Evolutionary conservation across 2,113 vertebrate species (phyloP).

Genomic region (Barbus barbus): DNA sequence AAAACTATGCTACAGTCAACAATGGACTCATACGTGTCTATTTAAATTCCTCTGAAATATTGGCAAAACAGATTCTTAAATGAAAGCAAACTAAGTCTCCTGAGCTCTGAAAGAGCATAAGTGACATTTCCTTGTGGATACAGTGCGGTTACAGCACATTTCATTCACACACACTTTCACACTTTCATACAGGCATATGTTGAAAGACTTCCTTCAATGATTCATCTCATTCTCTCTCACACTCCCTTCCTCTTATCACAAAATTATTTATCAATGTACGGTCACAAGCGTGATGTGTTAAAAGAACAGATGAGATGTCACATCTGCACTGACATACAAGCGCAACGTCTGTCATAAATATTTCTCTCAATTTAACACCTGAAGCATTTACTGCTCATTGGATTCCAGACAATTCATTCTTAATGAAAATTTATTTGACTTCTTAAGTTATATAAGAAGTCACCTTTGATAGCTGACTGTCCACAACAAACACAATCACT

Average conservation of each 20-base stretch:
- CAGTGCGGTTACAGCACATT: neutral
- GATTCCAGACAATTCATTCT: neutral
- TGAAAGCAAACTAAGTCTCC: no score
- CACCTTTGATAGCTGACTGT: neutral
- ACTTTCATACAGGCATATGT: neutral
- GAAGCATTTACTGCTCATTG: neutral
- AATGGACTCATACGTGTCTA: neutral
- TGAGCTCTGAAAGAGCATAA: neutral
- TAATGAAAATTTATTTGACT: neutral
- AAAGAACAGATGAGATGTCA: neutral
- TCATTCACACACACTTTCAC: neutral
- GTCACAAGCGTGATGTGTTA: neutral
- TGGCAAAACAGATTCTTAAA: neutral
- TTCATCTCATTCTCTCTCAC: neutral
- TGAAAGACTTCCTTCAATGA: neutral
- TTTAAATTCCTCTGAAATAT: neutral
- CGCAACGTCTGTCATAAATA: neutral
- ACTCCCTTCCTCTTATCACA: neutral
- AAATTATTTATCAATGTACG: neutral
- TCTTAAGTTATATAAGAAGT: neutral
- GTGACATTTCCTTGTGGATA: neutral
- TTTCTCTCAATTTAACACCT: conserved; percentile 26
- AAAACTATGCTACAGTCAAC: neutral
- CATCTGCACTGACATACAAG: neutral
- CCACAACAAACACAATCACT: no score